A percentile compares a stretch with the other conserved stretches of the same genome.
phyloP scores from a whole-genome alignment of 2,113 vertebrate species.

The Pampusana beccarii region DNA sequence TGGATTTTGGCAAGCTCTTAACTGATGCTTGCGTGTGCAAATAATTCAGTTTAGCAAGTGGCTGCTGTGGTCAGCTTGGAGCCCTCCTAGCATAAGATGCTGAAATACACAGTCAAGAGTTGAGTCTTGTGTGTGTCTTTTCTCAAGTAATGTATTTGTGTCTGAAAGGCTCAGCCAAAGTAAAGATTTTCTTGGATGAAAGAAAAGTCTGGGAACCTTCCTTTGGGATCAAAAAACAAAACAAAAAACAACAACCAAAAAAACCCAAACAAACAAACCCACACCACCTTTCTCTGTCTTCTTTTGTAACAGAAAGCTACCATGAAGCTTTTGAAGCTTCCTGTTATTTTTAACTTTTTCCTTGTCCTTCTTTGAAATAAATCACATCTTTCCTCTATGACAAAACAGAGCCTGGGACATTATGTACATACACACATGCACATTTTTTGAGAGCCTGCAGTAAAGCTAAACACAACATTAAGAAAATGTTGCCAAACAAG shows the following conservation, averaged over 20 bases:
- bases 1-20: background rate
- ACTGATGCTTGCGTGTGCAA: background rate
- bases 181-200: background rate
- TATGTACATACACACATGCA: background rate
- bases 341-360: background rate
- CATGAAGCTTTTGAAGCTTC: background rate
- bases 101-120: background rate
- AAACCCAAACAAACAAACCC: too few relatives aligned
- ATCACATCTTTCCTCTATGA: background rate
- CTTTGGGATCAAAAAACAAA: background rate
- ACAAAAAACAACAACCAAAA: background rate
- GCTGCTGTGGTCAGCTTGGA: background rate
- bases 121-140: rapidly evolving
- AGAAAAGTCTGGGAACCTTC: background rate
- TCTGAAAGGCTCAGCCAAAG: background rate
- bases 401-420: background rate
- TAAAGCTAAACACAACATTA: background rate
- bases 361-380: background rate
- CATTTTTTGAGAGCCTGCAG: background rate
- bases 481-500: background rate
- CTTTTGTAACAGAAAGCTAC: background rate
- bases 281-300: background rate
- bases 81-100: background rate
- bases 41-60: background rate
- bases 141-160: background rate